These are phyloP conservation scores for Andrena chrysosceles DNA, from an alignment of 2,888 invertebrate species.

Conservation along the genomic window DNA sequence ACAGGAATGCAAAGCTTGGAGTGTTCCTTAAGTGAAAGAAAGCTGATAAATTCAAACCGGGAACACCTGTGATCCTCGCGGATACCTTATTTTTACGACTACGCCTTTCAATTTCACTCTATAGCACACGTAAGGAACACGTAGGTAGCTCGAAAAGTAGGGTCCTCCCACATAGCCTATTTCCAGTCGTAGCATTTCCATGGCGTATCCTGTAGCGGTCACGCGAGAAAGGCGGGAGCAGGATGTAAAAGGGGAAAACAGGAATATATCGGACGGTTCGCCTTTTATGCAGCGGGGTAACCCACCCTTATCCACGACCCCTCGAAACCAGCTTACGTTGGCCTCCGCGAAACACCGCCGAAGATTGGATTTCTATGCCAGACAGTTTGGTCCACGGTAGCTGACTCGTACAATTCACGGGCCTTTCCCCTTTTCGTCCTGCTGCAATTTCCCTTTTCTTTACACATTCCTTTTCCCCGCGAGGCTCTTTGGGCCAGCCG, in stretches of 20 bases:
- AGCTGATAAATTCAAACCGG: too few species aligned
- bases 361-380: conserved; percentile 72
- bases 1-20: too few species aligned
- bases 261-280: conserved; percentile 33
- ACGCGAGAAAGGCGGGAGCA: conserved; percentile 44
- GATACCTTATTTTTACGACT: too few species aligned
- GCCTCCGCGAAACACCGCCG: conserved; percentile 61
- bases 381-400: conserved; percentile 64
- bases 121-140: not conserved
- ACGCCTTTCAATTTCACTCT: not conserved
- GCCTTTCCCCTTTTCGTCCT: conserved; percentile 7
- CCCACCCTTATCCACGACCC: conserved; percentile 53
- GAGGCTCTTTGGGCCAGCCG: not conserved
- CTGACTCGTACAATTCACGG: conserved; percentile 47
- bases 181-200: conserved; percentile 62
- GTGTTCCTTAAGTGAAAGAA: too few species aligned
- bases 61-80: too few species aligned
- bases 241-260: conserved; percentile 13
- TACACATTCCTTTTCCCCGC: not conserved
- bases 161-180: conserved; percentile 56
- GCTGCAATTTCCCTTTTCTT: not conserved
- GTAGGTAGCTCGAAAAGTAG: conserved; percentile 49
- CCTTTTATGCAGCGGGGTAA: conserved; percentile 64
- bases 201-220: conserved; percentile 46
- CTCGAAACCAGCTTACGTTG: conserved; percentile 59